Evolutionary conservation across 2,113 vertebrate genomes (phyloP).

Genomic region (Peromyscus californicus): DNA sequence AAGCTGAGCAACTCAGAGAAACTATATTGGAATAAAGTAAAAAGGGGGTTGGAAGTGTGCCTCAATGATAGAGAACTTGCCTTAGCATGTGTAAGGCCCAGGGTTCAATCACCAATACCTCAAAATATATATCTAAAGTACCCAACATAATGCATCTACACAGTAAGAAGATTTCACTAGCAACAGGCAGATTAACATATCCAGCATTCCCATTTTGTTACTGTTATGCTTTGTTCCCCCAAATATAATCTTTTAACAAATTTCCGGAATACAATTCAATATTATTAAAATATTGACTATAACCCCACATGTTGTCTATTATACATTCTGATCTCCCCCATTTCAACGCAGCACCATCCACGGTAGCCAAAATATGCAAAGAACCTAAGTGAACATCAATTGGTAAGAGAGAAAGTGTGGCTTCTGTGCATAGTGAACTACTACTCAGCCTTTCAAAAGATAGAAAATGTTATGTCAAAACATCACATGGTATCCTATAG

Average conservation of each 20-base stretch:
- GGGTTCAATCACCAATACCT: neutral
- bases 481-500: neutral
- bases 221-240: neutral
- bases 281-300: neutral
- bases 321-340: neutral
- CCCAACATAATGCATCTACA: too few species aligned
- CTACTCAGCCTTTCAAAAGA: neutral
- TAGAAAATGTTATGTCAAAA: neutral
- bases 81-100: neutral
- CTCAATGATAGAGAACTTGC: neutral
- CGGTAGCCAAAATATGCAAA: neutral
- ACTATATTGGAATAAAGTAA: neutral
- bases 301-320: neutral
- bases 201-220: too few species aligned
- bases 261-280: neutral
- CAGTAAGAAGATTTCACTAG: neutral
- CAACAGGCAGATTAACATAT: neutral
- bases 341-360: neutral
- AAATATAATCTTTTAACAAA: neutral
- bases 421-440: neutral
- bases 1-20: neutral
- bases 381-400: neutral
- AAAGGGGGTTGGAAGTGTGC: neutral
- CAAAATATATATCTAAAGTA: neutral
- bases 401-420: neutral